phyloP scores from a whole-genome alignment of 2,113 vertebrate species.

The Rana temporaria region DNA sequence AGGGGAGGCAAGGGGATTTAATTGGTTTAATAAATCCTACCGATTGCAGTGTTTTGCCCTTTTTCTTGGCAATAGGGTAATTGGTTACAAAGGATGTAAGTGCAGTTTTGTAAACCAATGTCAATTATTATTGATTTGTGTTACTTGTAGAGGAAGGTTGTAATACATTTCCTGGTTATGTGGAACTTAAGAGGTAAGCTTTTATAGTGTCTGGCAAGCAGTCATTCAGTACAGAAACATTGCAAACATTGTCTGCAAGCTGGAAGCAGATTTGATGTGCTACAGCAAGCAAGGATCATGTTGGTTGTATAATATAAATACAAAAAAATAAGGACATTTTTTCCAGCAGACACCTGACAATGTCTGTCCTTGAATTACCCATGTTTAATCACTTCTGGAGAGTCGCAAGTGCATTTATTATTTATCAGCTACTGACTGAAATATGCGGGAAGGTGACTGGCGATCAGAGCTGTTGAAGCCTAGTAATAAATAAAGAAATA shows the following conservation, averaged over 20 bases:
- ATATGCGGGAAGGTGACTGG: slow-evolving; percentile 41
- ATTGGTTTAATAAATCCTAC: slow-evolving; percentile 54
- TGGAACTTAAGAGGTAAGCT: slow-evolving; percentile 50
- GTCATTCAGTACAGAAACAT: slow-evolving; percentile 29
- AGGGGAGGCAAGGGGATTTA: slow-evolving; percentile 39
- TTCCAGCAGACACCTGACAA: slow-evolving; percentile 51
- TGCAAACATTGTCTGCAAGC: slow-evolving; percentile 32
- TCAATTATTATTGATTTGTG: slow-evolving; percentile 58
- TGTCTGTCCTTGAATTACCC: slow-evolving; percentile 52
- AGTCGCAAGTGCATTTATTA: slow-evolving; percentile 47
- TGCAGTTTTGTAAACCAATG: slow-evolving; percentile 53
- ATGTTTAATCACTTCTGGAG: slow-evolving; percentile 46
- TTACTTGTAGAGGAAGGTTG: slow-evolving; percentile 52
- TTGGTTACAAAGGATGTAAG: slow-evolving; percentile 53
- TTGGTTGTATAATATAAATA: slow-evolving; percentile 20
- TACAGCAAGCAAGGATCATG: slow-evolving; percentile 2
- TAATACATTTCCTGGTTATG: slow-evolving; percentile 53
- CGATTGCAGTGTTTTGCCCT: slow-evolving; percentile 43
- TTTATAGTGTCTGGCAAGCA: slow-evolving; percentile 49
- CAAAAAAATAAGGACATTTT: slow-evolving; percentile 16
- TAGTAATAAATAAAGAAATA: background rate
- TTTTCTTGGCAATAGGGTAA: slow-evolving; percentile 56
- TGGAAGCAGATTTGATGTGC: slow-evolving; percentile 14
- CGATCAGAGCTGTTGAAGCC: slow-evolving; percentile 7
- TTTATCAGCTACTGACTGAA: slow-evolving; percentile 31